Evolutionary conservation across 2,888 invertebrate species (phyloP), one percentile per base, ranked within the genome.

Genomic region (Drosophila dives): DNA sequence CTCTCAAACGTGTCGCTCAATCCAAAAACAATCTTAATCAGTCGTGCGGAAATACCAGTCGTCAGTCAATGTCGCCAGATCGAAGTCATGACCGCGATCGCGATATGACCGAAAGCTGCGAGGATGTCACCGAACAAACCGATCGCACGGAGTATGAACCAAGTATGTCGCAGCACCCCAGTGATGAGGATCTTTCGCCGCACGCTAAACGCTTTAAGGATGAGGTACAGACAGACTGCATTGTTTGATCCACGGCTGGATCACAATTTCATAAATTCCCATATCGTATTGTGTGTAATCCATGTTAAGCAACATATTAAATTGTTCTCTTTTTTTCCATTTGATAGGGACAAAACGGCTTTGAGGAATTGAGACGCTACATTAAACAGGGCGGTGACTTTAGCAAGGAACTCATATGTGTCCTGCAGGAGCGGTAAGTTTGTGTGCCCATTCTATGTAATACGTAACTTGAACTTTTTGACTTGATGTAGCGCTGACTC

Each of bases 311-410:
- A 45, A 15, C 8, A 23, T 8, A 29, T 38, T 40, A 38, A 49
- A 20, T 6, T 36, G 15, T 11, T 10, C 20, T 40, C 6, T 20
- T 36, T 36, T 36, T 12, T 40, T 29, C 15, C 12, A 55, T 55
- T 38, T 26, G 95, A 50, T 94, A 98, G 98, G 98, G 96, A 73
- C 97, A 97, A 93, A 97, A 97, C 93, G 98, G 98, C 33, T 99
- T 98, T 93, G 98, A 98, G 90, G 98, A 98, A 92, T 94, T 99
- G 56, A 95, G 98, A 67, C 95, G 97, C 80, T 98, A 97, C 92
- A 97, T 99, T 84, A 98, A 98, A 92, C 98, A 98, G 93, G 98
- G 98, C 48, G 97, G 97, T 54, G 98, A 98, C 92, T 98, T 98
- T 92, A 98, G 98, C 94, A 98, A 98, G 91, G 98, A 99, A 91